phyloP scores from a whole-genome alignment of 1,140 invertebrate species.

The Lordiphosa clarofinis region DNA sequence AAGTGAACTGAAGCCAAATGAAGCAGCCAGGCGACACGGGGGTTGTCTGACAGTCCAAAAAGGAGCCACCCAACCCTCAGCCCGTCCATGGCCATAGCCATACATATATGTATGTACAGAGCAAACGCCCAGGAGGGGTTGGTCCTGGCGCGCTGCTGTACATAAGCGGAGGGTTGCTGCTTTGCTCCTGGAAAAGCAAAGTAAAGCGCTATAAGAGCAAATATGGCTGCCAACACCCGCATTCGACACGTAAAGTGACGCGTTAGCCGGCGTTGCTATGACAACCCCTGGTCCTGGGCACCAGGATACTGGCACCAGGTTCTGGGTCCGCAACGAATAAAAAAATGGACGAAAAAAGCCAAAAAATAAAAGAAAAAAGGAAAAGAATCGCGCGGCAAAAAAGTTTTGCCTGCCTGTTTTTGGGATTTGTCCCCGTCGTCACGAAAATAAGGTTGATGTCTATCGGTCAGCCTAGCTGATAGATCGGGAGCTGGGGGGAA shows the following conservation, averaged over 20 bases:
- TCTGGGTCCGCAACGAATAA: conserved; percentile 4
- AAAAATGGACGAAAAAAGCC: conserved; percentile 8
- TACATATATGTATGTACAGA: conserved; percentile 2
- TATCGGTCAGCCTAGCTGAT: conserved; percentile 27
- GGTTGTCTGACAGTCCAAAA: conserved; percentile 5
- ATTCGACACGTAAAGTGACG: conserved; percentile 79
- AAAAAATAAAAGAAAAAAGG: conserved; percentile 16
- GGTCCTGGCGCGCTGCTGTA: conserved; percentile 9
- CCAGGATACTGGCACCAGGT: not conserved
- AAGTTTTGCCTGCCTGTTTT: conserved; percentile 29
- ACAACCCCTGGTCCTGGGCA: conserved; percentile 50
- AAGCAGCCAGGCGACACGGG: conserved; percentile 25
- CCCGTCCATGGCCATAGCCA: conserved; percentile 16
- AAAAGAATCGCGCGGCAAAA: conserved; percentile 27
- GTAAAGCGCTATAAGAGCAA: conserved; percentile 78
- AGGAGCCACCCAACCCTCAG: conserved; percentile 10
- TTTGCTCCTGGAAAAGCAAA: conserved; percentile 52
- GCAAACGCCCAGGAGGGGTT: conserved; percentile 9
- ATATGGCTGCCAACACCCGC: conserved; percentile 79
- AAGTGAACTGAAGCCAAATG: conserved; percentile 53
- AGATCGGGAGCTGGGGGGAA: not conserved
- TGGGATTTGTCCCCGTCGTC: conserved; percentile 4
- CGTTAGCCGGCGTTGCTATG: conserved; percentile 74
- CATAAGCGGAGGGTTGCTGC: conserved; percentile 30
- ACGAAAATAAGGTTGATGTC: conserved; percentile 37